Conservation (phyloP, 2,797 vertebrate genomes). For the Crotalus adamanteus region DNA sequence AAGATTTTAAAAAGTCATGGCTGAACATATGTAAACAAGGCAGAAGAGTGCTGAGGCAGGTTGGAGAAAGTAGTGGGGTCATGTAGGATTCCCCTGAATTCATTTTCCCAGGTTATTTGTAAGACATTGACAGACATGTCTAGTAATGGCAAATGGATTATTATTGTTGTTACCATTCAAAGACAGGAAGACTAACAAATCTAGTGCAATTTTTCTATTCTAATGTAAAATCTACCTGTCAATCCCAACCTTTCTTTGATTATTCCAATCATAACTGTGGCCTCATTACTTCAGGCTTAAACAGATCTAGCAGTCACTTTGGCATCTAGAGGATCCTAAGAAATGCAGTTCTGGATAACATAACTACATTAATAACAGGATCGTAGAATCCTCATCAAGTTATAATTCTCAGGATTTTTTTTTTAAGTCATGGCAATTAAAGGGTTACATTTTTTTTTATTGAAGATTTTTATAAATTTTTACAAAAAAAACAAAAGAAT, state of each 20-base stretch:
- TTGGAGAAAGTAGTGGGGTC: neutral
- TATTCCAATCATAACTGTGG: neutral
- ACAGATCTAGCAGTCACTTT: neutral
- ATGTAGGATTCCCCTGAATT: neutral
- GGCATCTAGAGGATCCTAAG: too few species aligned
- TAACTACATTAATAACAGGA: neutral
- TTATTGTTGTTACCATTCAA: neutral
- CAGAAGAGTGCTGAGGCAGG: neutral
- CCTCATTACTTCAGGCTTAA: neutral
- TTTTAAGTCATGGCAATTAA: neutral
- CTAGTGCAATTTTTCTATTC: neutral
- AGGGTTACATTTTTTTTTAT: neutral
- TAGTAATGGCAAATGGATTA: neutral
- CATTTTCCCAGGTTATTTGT: neutral
- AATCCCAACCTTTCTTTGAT: neutral
- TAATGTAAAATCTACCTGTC: neutral
- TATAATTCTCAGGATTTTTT: neutral
- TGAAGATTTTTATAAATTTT: too few species aligned
- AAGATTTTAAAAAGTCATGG: neutral
- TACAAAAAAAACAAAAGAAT: too few species aligned
- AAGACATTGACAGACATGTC: neutral
- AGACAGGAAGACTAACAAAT: neutral
- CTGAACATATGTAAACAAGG: neutral
- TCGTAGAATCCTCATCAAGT: neutral
- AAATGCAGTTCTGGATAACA: neutral